A percentile compares a stretch with the other conserved stretches of the same genome.
phyloP scores from a whole-genome alignment of 2,888 invertebrate species.

The Sesia apiformis region DNA sequence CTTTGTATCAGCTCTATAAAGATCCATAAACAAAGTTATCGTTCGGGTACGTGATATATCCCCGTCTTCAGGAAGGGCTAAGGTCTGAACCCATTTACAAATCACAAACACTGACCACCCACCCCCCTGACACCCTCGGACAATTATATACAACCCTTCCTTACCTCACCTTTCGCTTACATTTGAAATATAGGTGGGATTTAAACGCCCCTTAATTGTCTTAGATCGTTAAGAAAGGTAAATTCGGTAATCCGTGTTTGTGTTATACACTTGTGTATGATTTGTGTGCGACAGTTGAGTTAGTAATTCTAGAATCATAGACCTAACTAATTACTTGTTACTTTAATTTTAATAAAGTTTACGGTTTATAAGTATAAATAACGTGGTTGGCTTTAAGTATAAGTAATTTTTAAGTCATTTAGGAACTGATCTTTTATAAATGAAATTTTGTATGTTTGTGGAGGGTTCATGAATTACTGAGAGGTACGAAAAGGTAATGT shows the following conservation, averaged over 20 bases:
- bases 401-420: too few species aligned
- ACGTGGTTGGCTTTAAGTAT: too few species aligned
- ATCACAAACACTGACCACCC: slow-evolving; percentile 74
- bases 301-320: too few species aligned
- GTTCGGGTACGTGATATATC: slow-evolving; percentile 69
- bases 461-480: too few species aligned
- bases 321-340: too few species aligned
- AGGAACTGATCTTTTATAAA: too few species aligned
- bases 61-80: slow-evolving; percentile 70
- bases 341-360: too few species aligned
- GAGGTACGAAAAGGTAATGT: too few species aligned
- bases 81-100: slow-evolving; percentile 73
- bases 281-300: too few species aligned
- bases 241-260: not conserved
- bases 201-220: slow-evolving; percentile 37
- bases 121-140: slow-evolving; percentile 23
- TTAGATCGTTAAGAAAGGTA: slow-evolving; percentile 16
- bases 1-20: slow-evolving; percentile 31
- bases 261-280: not conserved
- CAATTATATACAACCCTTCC: slow-evolving; percentile 49
- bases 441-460: too few species aligned
- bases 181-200: slow-evolving; percentile 62
- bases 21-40: slow-evolving; percentile 60
- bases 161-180: slow-evolving; percentile 39
- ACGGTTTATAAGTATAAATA: too few species aligned